Evolutionary conservation across 2,113 vertebrate species (phyloP), one percentile per base, ranked within the genome.

Genomic region (Monarcha castaneiventris): DNA sequence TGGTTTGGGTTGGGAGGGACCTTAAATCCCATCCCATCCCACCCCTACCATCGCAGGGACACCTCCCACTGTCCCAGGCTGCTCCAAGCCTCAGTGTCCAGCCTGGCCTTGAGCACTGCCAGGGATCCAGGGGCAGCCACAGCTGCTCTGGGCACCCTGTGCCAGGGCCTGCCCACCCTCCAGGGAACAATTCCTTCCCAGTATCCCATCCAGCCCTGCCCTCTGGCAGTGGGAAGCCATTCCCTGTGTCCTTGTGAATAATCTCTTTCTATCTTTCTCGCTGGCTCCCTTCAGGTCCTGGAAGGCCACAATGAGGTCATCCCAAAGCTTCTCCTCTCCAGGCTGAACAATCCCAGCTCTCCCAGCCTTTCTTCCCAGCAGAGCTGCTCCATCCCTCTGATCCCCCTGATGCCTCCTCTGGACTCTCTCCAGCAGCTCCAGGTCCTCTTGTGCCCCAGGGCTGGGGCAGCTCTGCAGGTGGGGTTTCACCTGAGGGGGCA

Each of bases 1-100:
- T 8, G 37, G 7, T 59, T 74, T 52, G 19, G 14, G 13, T 13
- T 18, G 44, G 19, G 6, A 67, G 5, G 43, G 44, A 23, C 32
- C 8, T 33, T 0, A 39, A 67, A 59, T 1, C 6, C 0, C 51
- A 33, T 5, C 26, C 12, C 1, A 0, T 22, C 0, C 21, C 30
- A 41, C 16, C 30, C 19, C 35, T 49, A 35, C 59, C 59, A 59
- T 52, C 52, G 25, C 52, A 89, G 76, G 37, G 61, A 66, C 68
- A 51, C 10, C 27, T 81, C 0, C 22, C 59, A 67, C 76, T 9
- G 2, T 37, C 52, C 86, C 77, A 81, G 44, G 44, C 0, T 29
- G 33, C 43, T 88, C 59, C 74, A 1, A 71, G 39, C 56, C 18
- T 41, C 1, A 44, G 9, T 44, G 1, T 44, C 55, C 66, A 88